Evolutionary conservation across 37 sponge, comb jelly and placozoan species (phyloP), one percentile per base, ranked within the genome.

Genomic region (Crambe crambe): DNA sequence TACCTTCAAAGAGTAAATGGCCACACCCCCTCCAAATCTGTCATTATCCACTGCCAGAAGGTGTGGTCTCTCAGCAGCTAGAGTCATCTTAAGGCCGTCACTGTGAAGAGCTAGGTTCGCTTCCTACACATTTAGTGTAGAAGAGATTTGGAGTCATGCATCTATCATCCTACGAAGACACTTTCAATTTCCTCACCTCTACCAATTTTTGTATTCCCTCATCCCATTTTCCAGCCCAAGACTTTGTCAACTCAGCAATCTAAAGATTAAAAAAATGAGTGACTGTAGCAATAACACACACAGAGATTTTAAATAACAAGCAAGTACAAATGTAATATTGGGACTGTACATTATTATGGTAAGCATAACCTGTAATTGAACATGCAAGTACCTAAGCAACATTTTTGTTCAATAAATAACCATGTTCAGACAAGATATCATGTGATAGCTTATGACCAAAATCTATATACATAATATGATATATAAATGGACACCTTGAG

Each of bases 201-300:
- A 91, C 83, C 61, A 91, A 79, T 47, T 43, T 76, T 34, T 91
- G 89, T 22, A 83, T 85, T 57, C 82, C 93, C 12, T 84, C 43
- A 31, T 76, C 41, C 96, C 96, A 95, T 32, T 88, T 92, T 35
- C 81, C 91, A 40, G 96, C 90, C 96, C 96, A 95, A 0, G 77
- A 67, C 74, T 79, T 87, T 25, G 92, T 89, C 69, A 95, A 78
- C 60, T 83, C 82, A 30, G 76, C 83, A 42, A 92, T 77, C 93
- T 95, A 39, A 22, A 44, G 73, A 61, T 6, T 26, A 26, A 42
- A 43, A 41, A 58, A 37, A 20, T 40, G 17, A 38, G 51, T 23
- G 30, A 62, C 15, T 8, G 30, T 62, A 8, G 6, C 63, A 62
- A 8, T 30, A 8, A 18, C 12, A n/a, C 63, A 27, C n/a, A n/a